These are phyloP conservation scores for Diogma glabrata DNA, from an alignment of 2,888 invertebrate species.

Conservation along the genomic window DNA sequence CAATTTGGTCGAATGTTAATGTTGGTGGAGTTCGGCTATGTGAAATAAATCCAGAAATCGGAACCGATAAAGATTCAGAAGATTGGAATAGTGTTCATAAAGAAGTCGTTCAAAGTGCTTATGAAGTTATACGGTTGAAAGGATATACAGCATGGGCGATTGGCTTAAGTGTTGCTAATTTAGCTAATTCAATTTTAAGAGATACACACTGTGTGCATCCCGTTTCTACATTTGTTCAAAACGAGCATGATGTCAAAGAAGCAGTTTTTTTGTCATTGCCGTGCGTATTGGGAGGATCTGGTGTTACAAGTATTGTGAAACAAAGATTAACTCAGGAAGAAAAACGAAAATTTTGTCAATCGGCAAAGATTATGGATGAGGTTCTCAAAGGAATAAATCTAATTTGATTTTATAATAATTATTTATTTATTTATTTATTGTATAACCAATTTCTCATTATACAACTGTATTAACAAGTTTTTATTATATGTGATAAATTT, in stretches of 20 bases:
- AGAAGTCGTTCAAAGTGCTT: conserved; percentile 64
- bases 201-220: conserved; percentile 59
- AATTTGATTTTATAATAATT: too few species aligned
- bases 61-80: conserved; percentile 55
- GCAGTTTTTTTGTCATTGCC: conserved; percentile 73
- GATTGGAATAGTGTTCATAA: conserved; percentile 61
- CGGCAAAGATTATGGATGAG: too few species aligned
- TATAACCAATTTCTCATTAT: too few species aligned
- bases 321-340: conserved; percentile 52
- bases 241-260: conserved; percentile 55
- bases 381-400: too few species aligned
- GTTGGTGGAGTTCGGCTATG: conserved; percentile 68
- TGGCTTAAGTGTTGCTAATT: conserved; percentile 55
- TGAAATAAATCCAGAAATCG: conserved; percentile 57
- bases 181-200: conserved; percentile 51
- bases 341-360: too few species aligned
- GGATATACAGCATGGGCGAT: conserved; percentile 84
- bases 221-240: conserved; percentile 59
- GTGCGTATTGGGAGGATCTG: conserved; percentile 49
- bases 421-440: too few species aligned
- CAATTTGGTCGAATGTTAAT: conserved; percentile 83
- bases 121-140: conserved; percentile 64
- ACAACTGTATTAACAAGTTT: too few species aligned
- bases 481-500: too few species aligned
- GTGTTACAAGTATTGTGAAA: conserved; percentile 50